Percentiles rank a stretch among this genome's conserved stretches.
phyloP scores from a whole-genome alignment of 2,888 invertebrate species.

The Pseudolycoriella hygida region DNA sequence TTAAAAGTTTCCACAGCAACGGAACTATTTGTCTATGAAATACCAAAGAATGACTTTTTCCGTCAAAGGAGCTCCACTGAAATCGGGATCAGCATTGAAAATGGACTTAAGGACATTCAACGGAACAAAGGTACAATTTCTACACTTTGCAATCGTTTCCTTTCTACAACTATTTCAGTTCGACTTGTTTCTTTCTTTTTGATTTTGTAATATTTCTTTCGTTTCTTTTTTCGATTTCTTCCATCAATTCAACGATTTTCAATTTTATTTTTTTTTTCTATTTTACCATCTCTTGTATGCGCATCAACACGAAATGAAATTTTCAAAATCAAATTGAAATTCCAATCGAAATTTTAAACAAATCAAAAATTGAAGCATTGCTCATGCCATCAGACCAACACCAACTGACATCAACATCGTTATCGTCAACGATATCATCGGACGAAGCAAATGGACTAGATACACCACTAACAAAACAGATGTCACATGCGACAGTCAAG shows the following conservation, averaged over 20 bases:
- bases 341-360: background rate
- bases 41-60: conserved; percentile 31
- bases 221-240: background rate
- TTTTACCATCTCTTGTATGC: background rate
- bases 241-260: background rate
- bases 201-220: conserved; percentile 1
- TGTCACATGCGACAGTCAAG: no score
- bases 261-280: background rate
- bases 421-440: conserved; percentile 1
- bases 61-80: conserved; percentile 22
- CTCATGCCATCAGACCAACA: conserved; percentile 14
- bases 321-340: background rate
- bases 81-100: conserved; percentile 25
- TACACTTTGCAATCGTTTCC: no score
- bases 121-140: conserved; percentile 22
- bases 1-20: conserved; percentile 33
- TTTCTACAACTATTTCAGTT: background rate
- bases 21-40: conserved; percentile 51
- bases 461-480: conserved; percentile 13
- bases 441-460: conserved; percentile 11
- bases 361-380: conserved; percentile 11
- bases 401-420: conserved; percentile 11
- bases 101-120: conserved; percentile 28
- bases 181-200: background rate
- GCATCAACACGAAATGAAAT: background rate